Conservation (phyloP, 2,797 vertebrate genomes). For the Halcyon leucocephala region DNA sequence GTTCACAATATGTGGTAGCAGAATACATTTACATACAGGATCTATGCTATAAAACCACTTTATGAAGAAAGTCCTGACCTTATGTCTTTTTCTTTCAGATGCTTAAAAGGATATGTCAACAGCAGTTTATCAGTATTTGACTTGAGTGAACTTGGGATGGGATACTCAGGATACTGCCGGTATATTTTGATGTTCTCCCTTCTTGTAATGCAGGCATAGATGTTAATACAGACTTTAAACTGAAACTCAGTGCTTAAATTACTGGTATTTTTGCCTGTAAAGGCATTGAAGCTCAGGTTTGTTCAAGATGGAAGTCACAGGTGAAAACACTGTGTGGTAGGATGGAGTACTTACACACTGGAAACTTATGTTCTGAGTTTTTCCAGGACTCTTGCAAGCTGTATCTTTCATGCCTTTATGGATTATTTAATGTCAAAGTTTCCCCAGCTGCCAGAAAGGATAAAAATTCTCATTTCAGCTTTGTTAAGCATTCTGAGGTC, state of each 20-base stretch:
- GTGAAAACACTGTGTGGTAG: neutral
- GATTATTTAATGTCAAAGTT: neutral
- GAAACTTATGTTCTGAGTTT: neutral
- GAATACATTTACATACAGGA: neutral
- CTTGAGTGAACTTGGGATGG: conserved; percentile 86
- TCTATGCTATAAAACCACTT: neutral
- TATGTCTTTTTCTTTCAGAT: conserved; percentile 79
- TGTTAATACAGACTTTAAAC: neutral
- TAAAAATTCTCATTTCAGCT: neutral
- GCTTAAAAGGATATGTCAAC: conserved; percentile 94
- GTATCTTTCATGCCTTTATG: neutral
- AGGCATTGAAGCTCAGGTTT: neutral
- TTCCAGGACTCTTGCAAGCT: neutral
- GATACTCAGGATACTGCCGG: conserved; percentile 88
- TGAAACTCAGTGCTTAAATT: neutral
- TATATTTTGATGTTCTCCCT: neutral
- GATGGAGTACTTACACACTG: neutral
- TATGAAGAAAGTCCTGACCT: neutral
- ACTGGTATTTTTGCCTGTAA: neutral
- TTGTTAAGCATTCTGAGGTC: neutral
- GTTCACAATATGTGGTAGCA: neutral
- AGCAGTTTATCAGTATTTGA: conserved; percentile 96
- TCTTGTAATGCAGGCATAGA: neutral
- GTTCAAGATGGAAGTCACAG: neutral
- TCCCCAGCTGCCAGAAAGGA: neutral